Base-by-base conservation (phyloP, 1,140 invertebrate genomes). In the Batillaria attramentaria region DNA sequence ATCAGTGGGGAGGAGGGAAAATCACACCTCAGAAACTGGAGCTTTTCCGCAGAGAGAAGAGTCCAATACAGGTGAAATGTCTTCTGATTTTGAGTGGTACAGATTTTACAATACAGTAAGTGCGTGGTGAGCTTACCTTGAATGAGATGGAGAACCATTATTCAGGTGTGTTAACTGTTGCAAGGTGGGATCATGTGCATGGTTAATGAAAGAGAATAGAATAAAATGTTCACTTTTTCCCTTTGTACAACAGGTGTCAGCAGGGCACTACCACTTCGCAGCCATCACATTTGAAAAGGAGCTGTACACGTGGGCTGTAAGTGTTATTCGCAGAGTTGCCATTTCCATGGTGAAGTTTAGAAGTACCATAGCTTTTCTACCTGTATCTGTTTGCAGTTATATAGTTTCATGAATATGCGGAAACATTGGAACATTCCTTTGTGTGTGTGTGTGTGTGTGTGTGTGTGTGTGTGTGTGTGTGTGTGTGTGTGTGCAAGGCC, bases 261-360 rank as follows among this genome's bases (percentile, higher is more conserved):
- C 85, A 46, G 91, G 91, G 33, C 82, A 86, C 78, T 83, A 79
- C 37, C 90, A 91, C 80, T 90, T 89, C 86, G 91, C 89, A 78
- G 90, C 90, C 16, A 85, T 91, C 39, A 91, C 90, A 2, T 85
- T 91, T 78, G 91, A 91, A 78, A 91, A 91, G 66, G 91, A 91
- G 77, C 79, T 91, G 8, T 91, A 88, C 78, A 91, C 90, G 39
- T 91, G 91, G 91, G 87, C 87, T n/a, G 90, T 90, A 83, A 85
- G 88, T 88, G 31, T 41, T 24, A 77, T 28, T n/a, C n/a, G n/a
- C n/a, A n/a, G n/a, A n/a, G n/a, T n/a, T n/a, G n/a, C n/a, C n/a
- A n/a, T n/a, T n/a, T n/a, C 18, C n/a, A 54, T 20, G 3, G 50
- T 3, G n/a, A 2, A 54, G n/a, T 0, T 54, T 54, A 1, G n/a